Conservation (phyloP, 1,140 invertebrate species). For the Zophobas morio region DNA sequence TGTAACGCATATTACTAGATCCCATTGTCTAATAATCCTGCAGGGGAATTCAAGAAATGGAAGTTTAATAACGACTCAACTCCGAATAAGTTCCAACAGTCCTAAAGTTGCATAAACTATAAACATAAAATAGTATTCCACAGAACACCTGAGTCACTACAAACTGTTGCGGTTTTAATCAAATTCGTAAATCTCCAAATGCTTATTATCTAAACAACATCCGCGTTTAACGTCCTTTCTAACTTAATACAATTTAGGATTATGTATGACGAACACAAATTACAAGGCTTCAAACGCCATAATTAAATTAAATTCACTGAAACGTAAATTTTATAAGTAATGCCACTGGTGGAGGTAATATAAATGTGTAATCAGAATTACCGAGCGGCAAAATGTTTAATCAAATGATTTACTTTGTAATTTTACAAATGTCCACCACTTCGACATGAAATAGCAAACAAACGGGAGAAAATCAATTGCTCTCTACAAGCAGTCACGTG, state of each 20-base stretch:
- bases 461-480: too few species aligned
- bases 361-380: slow-evolving; percentile 24
- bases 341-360: not conserved
- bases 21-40: too few species aligned
- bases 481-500: too few species aligned
- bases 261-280: slow-evolving; percentile 41
- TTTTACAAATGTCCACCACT: not conserved
- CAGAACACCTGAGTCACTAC: not conserved
- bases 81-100: too few species aligned
- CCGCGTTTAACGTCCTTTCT: slow-evolving; percentile 29
- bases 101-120: not conserved
- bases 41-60: too few species aligned
- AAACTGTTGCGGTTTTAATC: slow-evolving; percentile 2
- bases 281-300: slow-evolving; percentile 34
- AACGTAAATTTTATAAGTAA: slow-evolving; percentile 35
- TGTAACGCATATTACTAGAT: too few species aligned
- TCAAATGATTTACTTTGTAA: not conserved
- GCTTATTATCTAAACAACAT: slow-evolving; percentile 31
- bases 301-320: slow-evolving; percentile 31
- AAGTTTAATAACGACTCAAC: too few species aligned
- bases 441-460: not conserved
- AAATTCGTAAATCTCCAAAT: slow-evolving; percentile 22
- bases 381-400: not conserved
- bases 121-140: slow-evolving; percentile 9
- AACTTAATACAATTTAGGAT: slow-evolving; percentile 31